Conservation (phyloP, 2,113 vertebrate species). For the Podarcis cretensis region DNA sequence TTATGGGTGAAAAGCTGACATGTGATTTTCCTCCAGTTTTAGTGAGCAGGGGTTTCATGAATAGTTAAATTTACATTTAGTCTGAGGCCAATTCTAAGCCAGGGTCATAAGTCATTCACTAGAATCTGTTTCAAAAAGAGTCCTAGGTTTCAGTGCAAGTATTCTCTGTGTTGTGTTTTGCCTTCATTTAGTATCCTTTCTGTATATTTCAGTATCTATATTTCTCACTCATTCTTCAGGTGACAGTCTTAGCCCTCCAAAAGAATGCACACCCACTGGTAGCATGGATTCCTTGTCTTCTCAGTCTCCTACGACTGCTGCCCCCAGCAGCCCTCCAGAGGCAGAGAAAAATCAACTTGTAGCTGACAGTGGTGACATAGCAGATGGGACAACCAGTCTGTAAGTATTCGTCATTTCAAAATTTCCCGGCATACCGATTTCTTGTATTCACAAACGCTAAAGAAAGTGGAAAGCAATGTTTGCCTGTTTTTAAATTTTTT, state of each 20-base stretch:
- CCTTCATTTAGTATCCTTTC: background rate
- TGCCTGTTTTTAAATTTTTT: background rate
- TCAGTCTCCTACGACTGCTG: slow-evolving; percentile 82
- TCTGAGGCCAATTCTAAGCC: background rate
- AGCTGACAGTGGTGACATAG: slow-evolving; percentile 64
- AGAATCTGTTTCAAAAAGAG: background rate
- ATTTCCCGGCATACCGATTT: background rate
- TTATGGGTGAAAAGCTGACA: background rate
- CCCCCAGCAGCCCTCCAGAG: slow-evolving; percentile 74
- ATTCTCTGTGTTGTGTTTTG: background rate
- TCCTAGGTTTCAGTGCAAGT: background rate
- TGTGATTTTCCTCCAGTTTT: background rate
- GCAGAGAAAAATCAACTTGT: slow-evolving; percentile 77
- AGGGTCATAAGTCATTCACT: background rate
- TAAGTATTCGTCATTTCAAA: slow-evolving; percentile 63
- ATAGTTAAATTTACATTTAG: background rate
- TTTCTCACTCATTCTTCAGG: slow-evolving; percentile 58
- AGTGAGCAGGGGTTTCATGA: background rate
- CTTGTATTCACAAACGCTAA: background rate
- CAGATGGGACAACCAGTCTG: slow-evolving; percentile 70
- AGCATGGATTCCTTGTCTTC: slow-evolving; percentile 93
- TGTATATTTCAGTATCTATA: background rate
- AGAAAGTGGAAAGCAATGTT: background rate
- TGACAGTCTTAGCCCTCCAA: slow-evolving; percentile 73
- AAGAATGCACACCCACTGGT: slow-evolving; percentile 86